These are phyloP conservation scores for Xiphophorus couchianus DNA, from an alignment of 2,113 vertebrate genomes.

Conservation along the genomic window DNA sequence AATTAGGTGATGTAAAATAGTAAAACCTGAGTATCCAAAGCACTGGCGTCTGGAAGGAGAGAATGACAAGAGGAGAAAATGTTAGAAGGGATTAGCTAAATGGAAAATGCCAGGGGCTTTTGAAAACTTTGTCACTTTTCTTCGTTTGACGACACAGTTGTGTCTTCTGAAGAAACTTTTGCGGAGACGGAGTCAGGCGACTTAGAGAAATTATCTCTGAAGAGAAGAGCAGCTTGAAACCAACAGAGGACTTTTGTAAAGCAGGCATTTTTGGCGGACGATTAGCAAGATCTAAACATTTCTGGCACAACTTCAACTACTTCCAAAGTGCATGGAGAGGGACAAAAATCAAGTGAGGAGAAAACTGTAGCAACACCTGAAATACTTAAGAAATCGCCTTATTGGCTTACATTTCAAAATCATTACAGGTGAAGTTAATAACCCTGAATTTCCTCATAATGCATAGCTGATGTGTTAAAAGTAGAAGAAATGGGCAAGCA, in stretches of 20 bases:
- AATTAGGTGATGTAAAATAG: slow-evolving; percentile 55
- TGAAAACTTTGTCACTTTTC: slow-evolving; percentile 23
- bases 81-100: slow-evolving; percentile 76
- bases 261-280: not conserved
- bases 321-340: not conserved
- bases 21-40: slow-evolving; percentile 98
- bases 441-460: too few relatives aligned
- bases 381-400: too few relatives aligned
- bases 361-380: too few relatives aligned
- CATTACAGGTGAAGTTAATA: too few relatives aligned
- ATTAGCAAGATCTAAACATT: not conserved
- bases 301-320: not conserved
- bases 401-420: too few relatives aligned
- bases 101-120: slow-evolving; percentile 19
- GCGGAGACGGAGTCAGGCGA: slow-evolving; percentile 36
- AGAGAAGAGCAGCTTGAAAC: slow-evolving; percentile 21
- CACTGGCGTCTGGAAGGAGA: slow-evolving; percentile 93
- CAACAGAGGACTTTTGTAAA: slow-evolving; percentile 5
- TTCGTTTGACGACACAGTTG: slow-evolving; percentile 25
- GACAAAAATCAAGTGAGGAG: too few relatives aligned
- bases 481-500: not conserved
- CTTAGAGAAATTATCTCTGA: slow-evolving; percentile 25
- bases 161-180: slow-evolving; percentile 49
- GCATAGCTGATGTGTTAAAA: not conserved
- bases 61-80: slow-evolving; percentile 81